phyloP scores from a whole-genome alignment of 2,797 vertebrate species.

The Sphenodon punctatus region DNA sequence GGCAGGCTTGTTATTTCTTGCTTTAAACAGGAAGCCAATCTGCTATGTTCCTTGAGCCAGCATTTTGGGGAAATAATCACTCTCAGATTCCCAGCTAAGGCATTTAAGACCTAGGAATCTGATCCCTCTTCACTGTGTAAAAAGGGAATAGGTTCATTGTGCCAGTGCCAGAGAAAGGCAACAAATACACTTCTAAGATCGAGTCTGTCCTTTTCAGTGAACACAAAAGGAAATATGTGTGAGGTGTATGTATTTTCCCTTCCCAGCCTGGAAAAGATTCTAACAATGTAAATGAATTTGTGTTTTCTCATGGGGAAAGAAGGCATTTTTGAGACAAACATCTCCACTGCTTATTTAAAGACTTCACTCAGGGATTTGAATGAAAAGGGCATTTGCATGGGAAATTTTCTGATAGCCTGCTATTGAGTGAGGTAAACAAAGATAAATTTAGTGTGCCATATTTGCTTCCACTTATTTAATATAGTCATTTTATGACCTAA shows the following conservation, averaged over 20 bases:
- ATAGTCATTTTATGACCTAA: background rate
- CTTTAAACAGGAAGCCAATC: background rate
- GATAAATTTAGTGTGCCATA: background rate
- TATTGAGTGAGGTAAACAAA: background rate
- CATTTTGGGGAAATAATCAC: background rate
- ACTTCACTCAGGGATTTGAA: background rate
- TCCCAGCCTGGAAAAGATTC: slow-evolving; percentile 17
- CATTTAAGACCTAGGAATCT: background rate
- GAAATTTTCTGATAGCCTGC: background rate
- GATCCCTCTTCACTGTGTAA: background rate
- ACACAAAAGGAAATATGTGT: background rate
- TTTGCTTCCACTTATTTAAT: slow-evolving; percentile 1
- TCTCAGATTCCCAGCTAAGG: background rate
- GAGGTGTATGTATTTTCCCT: background rate
- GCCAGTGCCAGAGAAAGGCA: background rate
- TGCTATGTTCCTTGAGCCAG: background rate
- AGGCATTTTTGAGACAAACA: background rate
- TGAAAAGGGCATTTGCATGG: background rate
- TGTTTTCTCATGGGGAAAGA: background rate
- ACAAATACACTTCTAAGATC: background rate
- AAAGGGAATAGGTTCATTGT: background rate
- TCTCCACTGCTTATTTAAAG: slow-evolving; percentile 9
- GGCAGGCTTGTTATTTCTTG: background rate
- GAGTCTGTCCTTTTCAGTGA: slow-evolving; percentile 15
- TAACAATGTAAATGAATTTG: slow-evolving; percentile 12